These are phyloP conservation scores for Mythimna albipuncta DNA, from an alignment of 2,888 invertebrate species.

Conservation along the genomic window DNA sequence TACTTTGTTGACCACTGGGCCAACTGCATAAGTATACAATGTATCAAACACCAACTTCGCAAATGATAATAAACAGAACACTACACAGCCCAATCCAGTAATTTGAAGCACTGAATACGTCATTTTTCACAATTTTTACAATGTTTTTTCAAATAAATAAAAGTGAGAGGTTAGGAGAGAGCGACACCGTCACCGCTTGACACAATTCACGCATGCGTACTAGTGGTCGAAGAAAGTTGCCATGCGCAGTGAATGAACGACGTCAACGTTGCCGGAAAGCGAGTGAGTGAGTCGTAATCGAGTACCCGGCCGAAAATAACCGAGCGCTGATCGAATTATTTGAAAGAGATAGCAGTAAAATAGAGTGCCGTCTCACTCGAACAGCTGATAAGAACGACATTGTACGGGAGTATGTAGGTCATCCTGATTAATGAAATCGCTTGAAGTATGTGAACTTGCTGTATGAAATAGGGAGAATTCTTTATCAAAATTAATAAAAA, in stretches of 20 bases:
- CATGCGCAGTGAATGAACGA: slow-evolving; percentile 77
- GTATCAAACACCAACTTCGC: slow-evolving; percentile 72
- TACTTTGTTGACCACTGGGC: slow-evolving; percentile 90
- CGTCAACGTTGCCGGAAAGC: slow-evolving; percentile 47
- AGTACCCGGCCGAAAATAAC: slow-evolving; percentile 60
- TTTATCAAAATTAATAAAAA: background rate
- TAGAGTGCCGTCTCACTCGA: slow-evolving; percentile 55
- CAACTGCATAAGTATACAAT: slow-evolving; percentile 85
- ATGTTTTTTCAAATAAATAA: slow-evolving; percentile 61
- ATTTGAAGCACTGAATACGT: slow-evolving; percentile 75
- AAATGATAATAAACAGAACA: slow-evolving; percentile 70
- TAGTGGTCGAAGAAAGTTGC: slow-evolving; percentile 84
- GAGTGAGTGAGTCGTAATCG: slow-evolving; percentile 64
- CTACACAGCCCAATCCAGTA: slow-evolving; percentile 84
- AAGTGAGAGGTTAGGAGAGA: slow-evolving; percentile 78
- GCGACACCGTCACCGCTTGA: slow-evolving; percentile 78
- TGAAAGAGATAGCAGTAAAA: slow-evolving; percentile 62
- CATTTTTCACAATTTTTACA: slow-evolving; percentile 64
- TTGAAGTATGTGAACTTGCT: background rate
- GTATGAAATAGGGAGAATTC: background rate
- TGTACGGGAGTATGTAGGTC: slow-evolving; percentile 57
- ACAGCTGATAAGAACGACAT: slow-evolving; percentile 56
- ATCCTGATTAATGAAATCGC: slow-evolving; percentile 30
- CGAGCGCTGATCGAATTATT: slow-evolving; percentile 58
- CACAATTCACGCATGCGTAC: slow-evolving; percentile 86